These are phyloP conservation scores for Amblyopsis rosae DNA, from an alignment of 2,113 vertebrate species.

Conservation along the genomic window DNA sequence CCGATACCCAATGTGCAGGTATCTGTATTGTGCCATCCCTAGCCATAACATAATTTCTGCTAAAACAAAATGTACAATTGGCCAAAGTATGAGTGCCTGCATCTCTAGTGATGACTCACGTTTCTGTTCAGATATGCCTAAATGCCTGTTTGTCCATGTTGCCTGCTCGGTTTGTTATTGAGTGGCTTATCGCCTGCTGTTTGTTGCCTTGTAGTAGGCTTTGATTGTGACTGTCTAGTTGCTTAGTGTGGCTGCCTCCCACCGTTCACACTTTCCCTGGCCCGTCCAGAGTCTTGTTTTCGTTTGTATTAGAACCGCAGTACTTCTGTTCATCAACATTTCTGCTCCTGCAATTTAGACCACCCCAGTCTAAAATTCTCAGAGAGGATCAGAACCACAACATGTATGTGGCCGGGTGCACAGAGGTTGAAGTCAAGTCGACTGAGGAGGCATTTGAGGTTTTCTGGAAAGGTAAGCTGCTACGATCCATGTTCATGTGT, in stretches of 20 bases:
- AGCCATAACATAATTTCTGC: not conserved
- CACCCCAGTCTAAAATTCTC: slow-evolving; percentile 90
- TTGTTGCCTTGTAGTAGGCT: slow-evolving; percentile 21
- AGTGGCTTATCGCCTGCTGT: slow-evolving; percentile 12
- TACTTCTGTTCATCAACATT: slow-evolving; percentile 3
- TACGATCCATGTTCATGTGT: not conserved
- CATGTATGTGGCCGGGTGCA: slow-evolving; percentile 94
- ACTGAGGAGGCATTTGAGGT: slow-evolving; percentile 95
- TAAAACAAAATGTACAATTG: not conserved
- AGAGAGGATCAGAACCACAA: slow-evolving; percentile 96
- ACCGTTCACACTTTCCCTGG: not conserved
- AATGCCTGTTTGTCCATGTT: slow-evolving; percentile 11
- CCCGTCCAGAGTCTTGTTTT: not conserved
- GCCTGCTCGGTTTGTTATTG: slow-evolving; percentile 29
- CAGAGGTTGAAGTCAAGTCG: slow-evolving; percentile 94
- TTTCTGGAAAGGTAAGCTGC: slow-evolving; percentile 89
- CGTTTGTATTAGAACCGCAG: slow-evolving; percentile 12
- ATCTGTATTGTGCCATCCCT: too few species aligned
- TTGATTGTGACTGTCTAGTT: slow-evolving; percentile 5
- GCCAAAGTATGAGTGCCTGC: not conserved
- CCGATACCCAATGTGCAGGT: too few species aligned
- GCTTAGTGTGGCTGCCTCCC: slow-evolving; percentile 19
- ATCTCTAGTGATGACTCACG: slow-evolving; percentile 35
- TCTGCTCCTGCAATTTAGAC: slow-evolving; percentile 77
- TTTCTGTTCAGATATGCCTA: slow-evolving; percentile 9